Conservation (phyloP, 2,888 invertebrate species). For the Bombyx huttoni region DNA sequence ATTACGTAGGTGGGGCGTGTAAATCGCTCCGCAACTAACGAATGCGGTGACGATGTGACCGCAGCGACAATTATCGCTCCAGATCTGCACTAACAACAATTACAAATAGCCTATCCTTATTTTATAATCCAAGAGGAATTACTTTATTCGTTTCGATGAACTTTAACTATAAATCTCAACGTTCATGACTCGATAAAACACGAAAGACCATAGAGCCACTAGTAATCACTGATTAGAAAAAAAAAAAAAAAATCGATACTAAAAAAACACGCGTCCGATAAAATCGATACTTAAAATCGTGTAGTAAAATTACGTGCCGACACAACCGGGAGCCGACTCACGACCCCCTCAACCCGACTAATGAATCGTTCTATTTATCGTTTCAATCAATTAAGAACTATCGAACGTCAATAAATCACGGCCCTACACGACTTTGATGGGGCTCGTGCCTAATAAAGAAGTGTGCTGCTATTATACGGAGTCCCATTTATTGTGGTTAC, state of each 20-base stretch:
- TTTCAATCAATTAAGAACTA: slow-evolving; percentile 38
- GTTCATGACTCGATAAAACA: too few relatives aligned
- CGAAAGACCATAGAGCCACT: too few relatives aligned
- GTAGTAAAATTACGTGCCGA: not conserved
- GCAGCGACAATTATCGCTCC: too few relatives aligned
- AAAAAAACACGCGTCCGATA: not conserved
- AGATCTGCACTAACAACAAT: not conserved
- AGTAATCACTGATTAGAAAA: too few relatives aligned
- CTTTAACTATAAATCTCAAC: too few relatives aligned
- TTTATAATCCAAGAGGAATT: not conserved
- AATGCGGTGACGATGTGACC: not conserved
- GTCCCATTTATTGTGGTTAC: not conserved
- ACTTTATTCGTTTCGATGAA: not conserved
- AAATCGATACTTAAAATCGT: not conserved
- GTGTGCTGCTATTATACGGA: slow-evolving; percentile 4
- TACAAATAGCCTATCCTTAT: not conserved
- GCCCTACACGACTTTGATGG: slow-evolving; percentile 24
- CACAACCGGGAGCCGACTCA: slow-evolving; percentile 11
- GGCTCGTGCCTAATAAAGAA: slow-evolving; percentile 19
- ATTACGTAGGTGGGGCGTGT: not conserved
- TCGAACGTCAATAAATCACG: slow-evolving; percentile 34
- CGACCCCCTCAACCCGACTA: slow-evolving; percentile 15
- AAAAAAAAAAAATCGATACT: not conserved
- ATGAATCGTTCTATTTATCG: slow-evolving; percentile 35
- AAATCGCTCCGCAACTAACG: not conserved